A percentile compares a stretch with the other conserved stretches of the same genome.
Evolutionary conservation across 2,797 vertebrate genomes (phyloP).

Genomic region (Numenius phaeopus): DNA sequence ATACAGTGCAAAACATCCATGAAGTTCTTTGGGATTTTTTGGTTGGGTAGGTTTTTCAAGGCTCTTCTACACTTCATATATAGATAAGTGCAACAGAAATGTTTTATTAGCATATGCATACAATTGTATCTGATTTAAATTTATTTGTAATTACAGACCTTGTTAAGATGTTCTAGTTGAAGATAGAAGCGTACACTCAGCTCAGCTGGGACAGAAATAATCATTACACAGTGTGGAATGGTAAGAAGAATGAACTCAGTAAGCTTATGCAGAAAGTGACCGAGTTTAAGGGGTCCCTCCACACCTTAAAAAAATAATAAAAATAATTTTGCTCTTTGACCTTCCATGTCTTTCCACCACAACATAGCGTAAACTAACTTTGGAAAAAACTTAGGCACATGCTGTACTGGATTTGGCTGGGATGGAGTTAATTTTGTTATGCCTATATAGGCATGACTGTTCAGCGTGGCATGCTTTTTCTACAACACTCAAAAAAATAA

Average conservation of each 20-base stretch:
- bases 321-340: not conserved
- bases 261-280: not conserved
- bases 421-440: not conserved
- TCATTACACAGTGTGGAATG: not conserved
- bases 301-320: not conserved
- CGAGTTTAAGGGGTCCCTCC: not conserved
- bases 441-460: not conserved
- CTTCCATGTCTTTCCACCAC: not conserved
- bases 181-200: not conserved
- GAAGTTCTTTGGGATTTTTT: not conserved
- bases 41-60: not conserved
- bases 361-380: not conserved
- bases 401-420: not conserved
- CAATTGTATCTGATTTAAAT: not conserved
- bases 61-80: not conserved
- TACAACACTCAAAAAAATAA: not conserved
- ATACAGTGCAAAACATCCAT: not conserved
- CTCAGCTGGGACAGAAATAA: not conserved
- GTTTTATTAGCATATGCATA: not conserved
- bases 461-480: not conserved
- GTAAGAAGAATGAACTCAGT: not conserved
- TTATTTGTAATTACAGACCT: not conserved
- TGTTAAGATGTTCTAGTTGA: not conserved
- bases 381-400: not conserved
- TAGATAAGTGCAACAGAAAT: not conserved